These are phyloP conservation scores for Cyaniris semiargus DNA, from an alignment of 2,888 invertebrate genomes.

Conservation along the genomic window DNA sequence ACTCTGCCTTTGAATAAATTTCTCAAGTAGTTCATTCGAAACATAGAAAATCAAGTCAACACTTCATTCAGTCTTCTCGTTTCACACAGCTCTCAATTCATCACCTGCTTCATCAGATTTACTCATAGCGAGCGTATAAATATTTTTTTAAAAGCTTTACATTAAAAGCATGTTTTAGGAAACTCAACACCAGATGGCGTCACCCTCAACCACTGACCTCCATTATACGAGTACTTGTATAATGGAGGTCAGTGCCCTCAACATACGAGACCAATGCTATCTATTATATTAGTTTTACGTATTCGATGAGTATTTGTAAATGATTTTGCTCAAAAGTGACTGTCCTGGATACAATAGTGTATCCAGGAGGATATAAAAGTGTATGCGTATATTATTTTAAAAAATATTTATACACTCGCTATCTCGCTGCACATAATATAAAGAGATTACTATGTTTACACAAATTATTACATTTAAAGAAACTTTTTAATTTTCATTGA, in stretches of 20 bases:
- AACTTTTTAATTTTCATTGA: too few species aligned
- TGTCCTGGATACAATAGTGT: neutral
- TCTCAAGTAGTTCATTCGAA: neutral
- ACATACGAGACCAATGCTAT: neutral
- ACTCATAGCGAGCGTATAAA: neutral
- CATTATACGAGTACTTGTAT: too few species aligned
- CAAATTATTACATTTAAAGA: too few species aligned
- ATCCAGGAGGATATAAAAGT: too few species aligned
- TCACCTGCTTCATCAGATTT: neutral
- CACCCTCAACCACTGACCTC: neutral
- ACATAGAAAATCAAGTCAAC: constrained; percentile 46
- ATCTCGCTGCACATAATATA: neutral
- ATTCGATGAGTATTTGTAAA: neutral
- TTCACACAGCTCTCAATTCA: constrained; percentile 55
- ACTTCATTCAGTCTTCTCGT: constrained; percentile 71
- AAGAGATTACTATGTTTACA: neutral
- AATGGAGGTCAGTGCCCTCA: too few species aligned
- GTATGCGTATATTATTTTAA: neutral
- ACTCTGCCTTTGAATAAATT: neutral
- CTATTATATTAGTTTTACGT: neutral
- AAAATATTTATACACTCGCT: neutral
- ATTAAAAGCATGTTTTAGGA: neutral
- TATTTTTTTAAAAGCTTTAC: neutral
- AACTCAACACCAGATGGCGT: neutral
- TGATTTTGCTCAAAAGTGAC: neutral